Evolutionary conservation across 2,113 vertebrate genomes (phyloP), one percentile per base, ranked within the genome.

Genomic region (Ibidorhyncha struthersii): DNA sequence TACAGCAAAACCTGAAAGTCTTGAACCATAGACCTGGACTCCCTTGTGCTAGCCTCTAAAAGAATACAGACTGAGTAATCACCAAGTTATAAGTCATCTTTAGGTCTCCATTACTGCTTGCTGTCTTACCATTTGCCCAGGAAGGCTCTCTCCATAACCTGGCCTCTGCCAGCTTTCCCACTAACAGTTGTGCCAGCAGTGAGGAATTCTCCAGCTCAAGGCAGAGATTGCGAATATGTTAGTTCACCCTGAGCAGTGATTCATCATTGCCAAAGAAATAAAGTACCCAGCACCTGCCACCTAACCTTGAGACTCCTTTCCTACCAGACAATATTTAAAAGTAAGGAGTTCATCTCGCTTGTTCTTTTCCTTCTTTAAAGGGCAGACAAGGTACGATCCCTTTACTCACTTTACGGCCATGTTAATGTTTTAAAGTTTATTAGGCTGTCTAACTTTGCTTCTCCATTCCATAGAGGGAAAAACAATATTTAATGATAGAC

Each of bases 281-380:
- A 92, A 93, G 85, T 86, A 61, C 26, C 82, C 13, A 3, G 78
- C 73, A 87, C 66, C 56, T 90, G 82, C 36, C 82, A 69, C 79
- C 82, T 86, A 92, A 88, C 70, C 88, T 76, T 59, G 70, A 96
- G 82, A 80, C 52, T 95, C 62, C 90, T 88, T 86, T 92, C 62
- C 88, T 72, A 72, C 20, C 26, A 76, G 85, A 87, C 43, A 94
- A 55, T 40, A 92, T 87, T 71, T 90, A 79, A 90, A 45, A 86
- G 50, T 62, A 41, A 83, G 81, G 70, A 52, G 47, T 80, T 94
- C 56, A 76, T 47, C 74, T 92, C 70, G 19, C 17, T 82, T 71
- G 26, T 23, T 84, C n/a, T 50, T 49, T 87, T 38, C 52, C 47
- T 71, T 61, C 34, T 52, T 30, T 34, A 40, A 63, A 45, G 56